Evolutionary conservation across 2,113 vertebrate species (phyloP).

Genomic region (Pyxicephalus adspersus): DNA sequence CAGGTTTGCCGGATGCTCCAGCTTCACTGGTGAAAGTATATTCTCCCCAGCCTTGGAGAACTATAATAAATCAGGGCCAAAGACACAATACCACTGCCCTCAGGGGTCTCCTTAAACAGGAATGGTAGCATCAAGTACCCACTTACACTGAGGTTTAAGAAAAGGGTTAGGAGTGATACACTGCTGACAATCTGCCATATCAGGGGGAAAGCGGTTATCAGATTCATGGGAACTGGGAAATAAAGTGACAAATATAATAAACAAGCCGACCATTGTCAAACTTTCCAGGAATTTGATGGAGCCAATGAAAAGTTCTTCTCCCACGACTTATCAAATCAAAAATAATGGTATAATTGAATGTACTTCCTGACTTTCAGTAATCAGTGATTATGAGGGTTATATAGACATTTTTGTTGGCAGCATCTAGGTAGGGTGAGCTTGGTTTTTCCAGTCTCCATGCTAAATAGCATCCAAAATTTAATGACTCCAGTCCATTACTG

Average conservation of each 20-base stretch:
- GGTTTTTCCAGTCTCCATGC: constrained; percentile 5
- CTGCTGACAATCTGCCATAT: too few relatives aligned
- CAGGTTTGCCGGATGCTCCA: too few relatives aligned
- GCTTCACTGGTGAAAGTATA: too few relatives aligned
- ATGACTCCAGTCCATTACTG: not conserved
- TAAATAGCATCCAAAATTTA: not conserved
- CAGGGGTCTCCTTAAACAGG: too few relatives aligned
- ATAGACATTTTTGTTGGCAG: constrained; percentile 18
- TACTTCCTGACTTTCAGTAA: constrained; percentile 14
- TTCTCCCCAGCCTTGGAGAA: too few relatives aligned
- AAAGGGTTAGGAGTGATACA: too few relatives aligned
- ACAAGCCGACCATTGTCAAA: not conserved
- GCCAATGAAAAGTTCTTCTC: not conserved
- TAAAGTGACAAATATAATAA: not conserved
- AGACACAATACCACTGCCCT: too few relatives aligned
- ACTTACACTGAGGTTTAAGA: too few relatives aligned
- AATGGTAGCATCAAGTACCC: too few relatives aligned
- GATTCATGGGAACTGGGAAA: not conserved
- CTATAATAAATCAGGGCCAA: too few relatives aligned
- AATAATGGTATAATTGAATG: constrained; percentile 3
- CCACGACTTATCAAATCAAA: not conserved
- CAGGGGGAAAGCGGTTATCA: not conserved
- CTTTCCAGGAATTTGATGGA: not conserved
- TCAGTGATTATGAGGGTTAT: not conserved
- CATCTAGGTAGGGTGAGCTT: not conserved